Evolutionary conservation across 2,797 vertebrate species (phyloP).

Genomic region (Tangara arthus): DNA sequence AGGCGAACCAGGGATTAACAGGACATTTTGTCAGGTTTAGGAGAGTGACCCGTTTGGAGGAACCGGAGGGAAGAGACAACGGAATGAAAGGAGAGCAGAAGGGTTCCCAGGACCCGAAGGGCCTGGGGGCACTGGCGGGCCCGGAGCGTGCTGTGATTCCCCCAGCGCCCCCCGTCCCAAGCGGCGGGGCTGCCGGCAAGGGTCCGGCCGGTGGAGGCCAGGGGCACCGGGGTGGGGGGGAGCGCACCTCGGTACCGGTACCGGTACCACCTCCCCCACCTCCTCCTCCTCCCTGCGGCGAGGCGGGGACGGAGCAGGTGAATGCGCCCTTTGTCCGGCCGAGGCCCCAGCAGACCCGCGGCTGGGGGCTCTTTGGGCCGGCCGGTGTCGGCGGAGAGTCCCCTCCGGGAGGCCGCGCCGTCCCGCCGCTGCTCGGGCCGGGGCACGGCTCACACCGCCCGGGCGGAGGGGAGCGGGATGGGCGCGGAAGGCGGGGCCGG

Average conservation of each 20-base stretch:
- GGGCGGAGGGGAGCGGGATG: neutral
- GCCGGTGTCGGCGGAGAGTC: fast-evolving
- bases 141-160: neutral
- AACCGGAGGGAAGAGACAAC: neutral
- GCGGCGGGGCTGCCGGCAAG: neutral
- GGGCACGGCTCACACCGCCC: too few relatives aligned
- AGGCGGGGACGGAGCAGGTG: neutral
- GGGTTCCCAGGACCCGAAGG: too few relatives aligned
- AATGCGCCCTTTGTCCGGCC: constrained; percentile 10
- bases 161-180: fast-evolving
- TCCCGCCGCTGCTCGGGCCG: neutral
- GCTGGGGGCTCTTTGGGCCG: neutral
- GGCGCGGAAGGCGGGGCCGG: constrained; percentile 30
- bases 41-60: neutral
- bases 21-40: neutral
- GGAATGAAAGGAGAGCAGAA: neutral
- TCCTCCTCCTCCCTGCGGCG: neutral
- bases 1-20: neutral
- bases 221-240: neutral
- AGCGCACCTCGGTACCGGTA: neutral
- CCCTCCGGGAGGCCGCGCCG: neutral
- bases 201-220: fast-evolving
- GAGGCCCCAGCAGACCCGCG: neutral
- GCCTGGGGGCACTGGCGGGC: neutral
- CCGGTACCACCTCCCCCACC: neutral